These are phyloP conservation scores for Hippocampus zosterae DNA, from an alignment of 2,113 vertebrate species.

Conservation along the genomic window DNA sequence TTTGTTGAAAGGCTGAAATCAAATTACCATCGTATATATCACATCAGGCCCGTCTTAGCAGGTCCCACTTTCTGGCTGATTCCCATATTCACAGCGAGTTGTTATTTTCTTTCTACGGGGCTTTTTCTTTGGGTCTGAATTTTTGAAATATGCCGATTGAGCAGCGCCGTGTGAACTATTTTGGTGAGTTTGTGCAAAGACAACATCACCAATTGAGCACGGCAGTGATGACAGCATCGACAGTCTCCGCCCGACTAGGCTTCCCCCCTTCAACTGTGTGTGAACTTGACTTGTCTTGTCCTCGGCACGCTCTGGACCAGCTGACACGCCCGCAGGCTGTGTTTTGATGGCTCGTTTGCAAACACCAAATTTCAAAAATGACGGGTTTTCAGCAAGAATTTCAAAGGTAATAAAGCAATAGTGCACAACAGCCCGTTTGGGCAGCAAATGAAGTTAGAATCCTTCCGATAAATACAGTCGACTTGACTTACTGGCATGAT, in stretches of 20 bases:
- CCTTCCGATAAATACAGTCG: too few species aligned
- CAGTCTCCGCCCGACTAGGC: neutral
- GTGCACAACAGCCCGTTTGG: neutral
- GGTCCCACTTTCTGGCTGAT: too few species aligned
- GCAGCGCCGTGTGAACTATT: too few species aligned
- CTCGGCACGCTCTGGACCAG: neutral
- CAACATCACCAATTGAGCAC: neutral
- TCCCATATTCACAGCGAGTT: too few species aligned
- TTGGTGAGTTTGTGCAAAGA: neutral
- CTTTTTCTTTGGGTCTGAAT: too few species aligned
- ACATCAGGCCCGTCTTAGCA: too few species aligned
- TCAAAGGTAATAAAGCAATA: neutral
- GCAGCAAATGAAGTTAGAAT: neutral
- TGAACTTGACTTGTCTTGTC: neutral
- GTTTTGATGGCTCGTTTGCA: neutral
- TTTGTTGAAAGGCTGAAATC: too few species aligned
- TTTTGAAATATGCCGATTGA: too few species aligned
- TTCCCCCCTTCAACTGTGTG: neutral
- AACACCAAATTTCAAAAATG: neutral
- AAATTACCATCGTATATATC: too few species aligned
- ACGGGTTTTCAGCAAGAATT: neutral
- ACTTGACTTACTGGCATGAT: too few species aligned
- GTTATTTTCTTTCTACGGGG: too few species aligned
- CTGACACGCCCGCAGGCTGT: neutral
- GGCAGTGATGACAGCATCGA: neutral